A percentile compares a stretch with the other conserved stretches of the same genome.
Conservation (phyloP, 2,113 vertebrate species). For the Nycticryphes semicollaris region DNA sequence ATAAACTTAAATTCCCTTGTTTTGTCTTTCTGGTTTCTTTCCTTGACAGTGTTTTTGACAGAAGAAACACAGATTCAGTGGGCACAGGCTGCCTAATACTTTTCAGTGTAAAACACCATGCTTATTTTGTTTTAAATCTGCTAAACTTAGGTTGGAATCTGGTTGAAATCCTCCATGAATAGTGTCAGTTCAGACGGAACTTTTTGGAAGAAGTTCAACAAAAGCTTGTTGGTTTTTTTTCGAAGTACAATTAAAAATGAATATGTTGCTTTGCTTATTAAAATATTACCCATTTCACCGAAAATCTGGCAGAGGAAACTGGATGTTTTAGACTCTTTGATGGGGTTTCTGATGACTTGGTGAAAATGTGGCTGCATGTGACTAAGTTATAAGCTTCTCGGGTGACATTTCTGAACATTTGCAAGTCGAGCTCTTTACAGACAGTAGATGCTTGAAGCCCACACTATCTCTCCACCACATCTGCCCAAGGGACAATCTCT, state of each 20-base stretch:
- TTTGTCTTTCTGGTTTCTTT: background rate
- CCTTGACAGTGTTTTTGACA: background rate
- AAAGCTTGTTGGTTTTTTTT: background rate
- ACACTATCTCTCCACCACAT: background rate
- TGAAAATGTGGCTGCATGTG: background rate
- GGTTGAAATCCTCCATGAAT: background rate
- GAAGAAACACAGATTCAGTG: background rate
- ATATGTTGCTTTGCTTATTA: background rate
- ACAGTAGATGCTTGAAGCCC: background rate
- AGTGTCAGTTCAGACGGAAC: background rate
- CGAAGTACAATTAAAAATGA: background rate
- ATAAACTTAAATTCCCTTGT: rapidly evolving
- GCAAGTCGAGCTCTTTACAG: background rate
- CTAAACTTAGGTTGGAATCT: background rate
- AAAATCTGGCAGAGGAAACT: background rate
- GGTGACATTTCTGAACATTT: background rate
- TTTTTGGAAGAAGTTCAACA: background rate
- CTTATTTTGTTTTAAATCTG: background rate
- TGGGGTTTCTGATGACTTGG: background rate
- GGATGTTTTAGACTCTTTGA: background rate
- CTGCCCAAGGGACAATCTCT: background rate
- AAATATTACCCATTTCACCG: background rate
- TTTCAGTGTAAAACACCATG: rapidly evolving
- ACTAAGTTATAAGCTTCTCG: background rate
- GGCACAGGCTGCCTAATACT: background rate